Evolutionary conservation across 2,113 vertebrate species (phyloP).

Genomic region (Azemiops feae): DNA sequence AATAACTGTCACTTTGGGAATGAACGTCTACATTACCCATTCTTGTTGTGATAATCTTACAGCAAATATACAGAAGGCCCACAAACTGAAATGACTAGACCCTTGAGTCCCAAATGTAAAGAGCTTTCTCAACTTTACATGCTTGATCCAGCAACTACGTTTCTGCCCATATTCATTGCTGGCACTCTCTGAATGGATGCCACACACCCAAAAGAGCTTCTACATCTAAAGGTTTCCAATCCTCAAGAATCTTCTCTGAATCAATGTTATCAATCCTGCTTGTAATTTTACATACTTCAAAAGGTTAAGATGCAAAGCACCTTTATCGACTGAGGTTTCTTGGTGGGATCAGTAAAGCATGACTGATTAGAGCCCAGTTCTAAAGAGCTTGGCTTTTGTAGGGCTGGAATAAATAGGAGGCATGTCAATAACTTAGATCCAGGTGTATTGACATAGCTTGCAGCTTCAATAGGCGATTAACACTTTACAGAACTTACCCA

Average conservation of each 20-base stretch:
- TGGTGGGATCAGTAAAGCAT: conserved; percentile 73
- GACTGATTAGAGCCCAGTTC: conserved; percentile 79
- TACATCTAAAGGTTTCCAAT: conserved; percentile 38
- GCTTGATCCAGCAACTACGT: background rate
- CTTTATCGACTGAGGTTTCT: conserved; percentile 71
- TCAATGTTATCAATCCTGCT: conserved; percentile 62
- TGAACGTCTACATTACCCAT: background rate
- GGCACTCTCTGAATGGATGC: conserved; percentile 2
- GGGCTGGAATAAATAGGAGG: conserved; percentile 74
- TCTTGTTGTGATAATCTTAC: background rate
- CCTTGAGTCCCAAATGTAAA: background rate
- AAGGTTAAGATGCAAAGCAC: conserved; percentile 74
- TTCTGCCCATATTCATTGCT: background rate
- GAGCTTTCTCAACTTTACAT: background rate
- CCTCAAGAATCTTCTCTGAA: conserved; percentile 29
- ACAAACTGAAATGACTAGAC: background rate
- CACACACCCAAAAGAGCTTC: conserved; percentile 23
- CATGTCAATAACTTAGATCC: conserved; percentile 78
- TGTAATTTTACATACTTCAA: conserved; percentile 68
- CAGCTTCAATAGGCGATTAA: conserved; percentile 84
- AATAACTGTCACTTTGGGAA: background rate
- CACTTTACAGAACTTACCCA: conserved; percentile 82
- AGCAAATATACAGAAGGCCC: background rate
- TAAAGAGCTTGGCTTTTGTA: conserved; percentile 71
- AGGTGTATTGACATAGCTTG: conserved; percentile 75